A percentile compares a stretch with the other conserved stretches of the same genome.
phyloP scores from a whole-genome alignment of 2,888 invertebrate species.

The Acronicta alni region DNA sequence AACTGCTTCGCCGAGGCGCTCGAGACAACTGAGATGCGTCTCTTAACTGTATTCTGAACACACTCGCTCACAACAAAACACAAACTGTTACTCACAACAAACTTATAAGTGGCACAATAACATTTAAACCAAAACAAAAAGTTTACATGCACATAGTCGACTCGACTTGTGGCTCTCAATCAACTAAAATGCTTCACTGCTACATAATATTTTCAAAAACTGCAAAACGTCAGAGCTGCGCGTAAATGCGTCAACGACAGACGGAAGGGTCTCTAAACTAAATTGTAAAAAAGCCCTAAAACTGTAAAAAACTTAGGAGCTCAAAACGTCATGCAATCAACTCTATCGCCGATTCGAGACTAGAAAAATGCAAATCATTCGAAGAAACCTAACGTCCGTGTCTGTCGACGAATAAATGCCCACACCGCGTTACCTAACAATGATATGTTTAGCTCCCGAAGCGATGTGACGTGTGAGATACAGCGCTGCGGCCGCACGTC shows the following conservation, averaged over 20 bases:
- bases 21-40: constrained; percentile 43
- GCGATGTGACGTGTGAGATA: constrained; percentile 60
- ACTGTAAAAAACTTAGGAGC: constrained; percentile 67
- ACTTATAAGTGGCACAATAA: constrained; percentile 54
- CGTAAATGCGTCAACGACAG: constrained; percentile 68
- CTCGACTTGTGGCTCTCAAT: constrained; percentile 53
- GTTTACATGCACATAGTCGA: constrained; percentile 55
- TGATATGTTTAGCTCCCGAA: constrained; percentile 82
- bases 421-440: constrained; percentile 64
- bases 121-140: constrained; percentile 52
- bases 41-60: constrained; percentile 43
- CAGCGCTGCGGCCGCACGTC: constrained; percentile 58
- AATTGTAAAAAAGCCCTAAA: constrained; percentile 65
- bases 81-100: constrained; percentile 49
- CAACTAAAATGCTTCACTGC: constrained; percentile 60
- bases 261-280: constrained; percentile 57
- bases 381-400: constrained; percentile 70
- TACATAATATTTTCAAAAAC: constrained; percentile 58
- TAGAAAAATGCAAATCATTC: constrained; percentile 88
- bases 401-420: constrained; percentile 67
- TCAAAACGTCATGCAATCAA: constrained; percentile 69
- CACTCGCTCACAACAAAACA: constrained; percentile 49
- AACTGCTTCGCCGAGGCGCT: constrained; percentile 39
- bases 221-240: constrained; percentile 64
- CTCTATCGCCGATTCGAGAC: constrained; percentile 79